phyloP scores from a whole-genome alignment of 2,888 invertebrate genomes.

The Cheilosia scutellata region DNA sequence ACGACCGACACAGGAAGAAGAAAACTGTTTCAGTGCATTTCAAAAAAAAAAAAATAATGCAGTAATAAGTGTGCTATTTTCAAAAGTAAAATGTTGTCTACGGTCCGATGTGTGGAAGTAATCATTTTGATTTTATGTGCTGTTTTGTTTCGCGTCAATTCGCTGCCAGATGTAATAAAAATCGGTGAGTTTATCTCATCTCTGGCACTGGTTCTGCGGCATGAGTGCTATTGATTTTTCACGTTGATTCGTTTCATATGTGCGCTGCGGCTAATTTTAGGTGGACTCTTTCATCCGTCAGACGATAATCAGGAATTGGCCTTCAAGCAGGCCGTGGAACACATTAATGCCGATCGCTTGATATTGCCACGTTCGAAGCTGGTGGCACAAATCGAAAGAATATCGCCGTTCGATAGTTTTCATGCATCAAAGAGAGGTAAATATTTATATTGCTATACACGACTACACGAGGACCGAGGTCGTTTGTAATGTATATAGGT shows the following conservation, averaged over 20 bases:
- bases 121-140: conserved; percentile 40
- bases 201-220: neutral
- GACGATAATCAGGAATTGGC: conserved; percentile 95
- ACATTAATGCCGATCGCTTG: conserved; percentile 93
- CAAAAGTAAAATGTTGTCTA: conserved; percentile 36
- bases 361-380: conserved; percentile 94
- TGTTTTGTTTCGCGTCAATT: conserved; percentile 48
- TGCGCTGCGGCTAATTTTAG: conserved; percentile 83
- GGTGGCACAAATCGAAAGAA: conserved; percentile 94
- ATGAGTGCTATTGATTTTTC: conserved; percentile 60
- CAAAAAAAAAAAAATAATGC: conserved; percentile 30
- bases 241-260: conserved; percentile 27
- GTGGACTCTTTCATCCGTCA: conserved; percentile 94
- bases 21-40: neutral
- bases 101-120: conserved; percentile 1
- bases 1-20: conserved; percentile 29
- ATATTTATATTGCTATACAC: conserved; percentile 63
- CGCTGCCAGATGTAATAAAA: conserved; percentile 82
- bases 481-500: neutral
- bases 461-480: neutral
- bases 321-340: conserved; percentile 96
- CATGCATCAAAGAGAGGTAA: conserved; percentile 96
- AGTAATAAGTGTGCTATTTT: conserved; percentile 28
- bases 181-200: conserved; percentile 79
- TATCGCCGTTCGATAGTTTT: conserved; percentile 96